Percentiles rank a stretch among this genome's conserved stretches.
Evolutionary conservation across 2,888 invertebrate species (phyloP).

Genomic region (Neoaliturus tenellus): DNA sequence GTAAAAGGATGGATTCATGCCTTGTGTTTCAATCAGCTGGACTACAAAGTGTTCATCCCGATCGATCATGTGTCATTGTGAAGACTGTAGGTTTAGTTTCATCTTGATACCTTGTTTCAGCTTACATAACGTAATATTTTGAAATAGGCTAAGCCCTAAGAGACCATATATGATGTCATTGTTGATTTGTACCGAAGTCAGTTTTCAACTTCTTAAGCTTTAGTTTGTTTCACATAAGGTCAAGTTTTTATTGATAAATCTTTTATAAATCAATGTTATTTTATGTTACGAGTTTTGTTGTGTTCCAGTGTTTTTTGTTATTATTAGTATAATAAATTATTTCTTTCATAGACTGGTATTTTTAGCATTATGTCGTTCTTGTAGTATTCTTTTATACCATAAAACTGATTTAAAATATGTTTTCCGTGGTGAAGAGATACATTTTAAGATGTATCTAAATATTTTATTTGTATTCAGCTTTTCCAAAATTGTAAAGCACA

Average conservation of each 20-base stretch:
- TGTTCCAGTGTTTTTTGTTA: conserved; percentile 34
- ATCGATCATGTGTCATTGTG: neutral
- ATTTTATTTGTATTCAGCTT: neutral
- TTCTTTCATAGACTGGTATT: conserved; percentile 17
- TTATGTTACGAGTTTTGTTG: conserved; percentile 27
- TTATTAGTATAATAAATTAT: conserved; percentile 28
- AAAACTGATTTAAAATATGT: neutral
- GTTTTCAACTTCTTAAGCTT: conserved; percentile 3
- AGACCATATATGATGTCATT: neutral
- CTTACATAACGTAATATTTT: neutral
- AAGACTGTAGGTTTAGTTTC: neutral
- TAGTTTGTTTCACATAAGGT: neutral
- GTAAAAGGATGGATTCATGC: no score
- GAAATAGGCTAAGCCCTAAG: neutral
- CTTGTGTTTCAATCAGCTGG: neutral
- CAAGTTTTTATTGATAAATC: conserved; percentile 18
- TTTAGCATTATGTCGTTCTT: conserved; percentile 6
- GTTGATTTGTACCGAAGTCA: neutral
- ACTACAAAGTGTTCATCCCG: neutral
- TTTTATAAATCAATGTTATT: conserved; percentile 21
- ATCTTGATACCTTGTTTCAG: neutral
- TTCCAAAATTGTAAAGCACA: neutral
- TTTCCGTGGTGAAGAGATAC: no score
- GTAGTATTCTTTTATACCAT: conserved; percentile 3
- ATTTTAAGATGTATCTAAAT: no score